A percentile compares a stretch with the other conserved stretches of the same genome.
Evolutionary conservation across 2,888 invertebrate species (phyloP).

Genomic region (Ypsolopha sequella): DNA sequence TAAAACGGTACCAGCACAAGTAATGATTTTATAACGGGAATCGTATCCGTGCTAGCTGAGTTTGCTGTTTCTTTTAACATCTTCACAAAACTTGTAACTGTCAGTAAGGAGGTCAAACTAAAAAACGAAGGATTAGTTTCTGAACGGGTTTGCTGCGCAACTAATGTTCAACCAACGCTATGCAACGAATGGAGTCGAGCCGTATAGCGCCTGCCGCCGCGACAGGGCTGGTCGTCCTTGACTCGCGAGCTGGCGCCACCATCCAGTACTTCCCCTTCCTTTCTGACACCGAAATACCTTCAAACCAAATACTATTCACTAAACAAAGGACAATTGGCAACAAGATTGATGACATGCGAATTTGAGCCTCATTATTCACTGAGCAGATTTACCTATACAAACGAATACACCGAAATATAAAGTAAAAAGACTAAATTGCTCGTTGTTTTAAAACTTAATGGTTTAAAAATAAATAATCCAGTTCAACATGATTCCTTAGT

Average conservation of each 20-base stretch:
- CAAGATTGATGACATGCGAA: not conserved
- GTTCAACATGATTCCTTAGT: not conserved
- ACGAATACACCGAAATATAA: not conserved
- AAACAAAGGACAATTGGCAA: not conserved
- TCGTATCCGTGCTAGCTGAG: not conserved
- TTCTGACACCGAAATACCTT: not conserved
- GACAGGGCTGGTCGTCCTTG: constrained; percentile 38
- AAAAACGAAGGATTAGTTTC: not conserved
- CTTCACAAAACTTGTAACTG: too few relatives aligned
- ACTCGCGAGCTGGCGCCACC: constrained; percentile 43
- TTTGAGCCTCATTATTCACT: too few relatives aligned
- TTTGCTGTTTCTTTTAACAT: not conserved
- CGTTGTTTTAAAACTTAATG: too few relatives aligned
- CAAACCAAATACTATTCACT: not conserved
- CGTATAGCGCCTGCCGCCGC: too few relatives aligned
- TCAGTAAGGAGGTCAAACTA: too few relatives aligned
- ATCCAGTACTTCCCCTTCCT: not conserved
- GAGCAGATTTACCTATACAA: too few relatives aligned
- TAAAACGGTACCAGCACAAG: not conserved
- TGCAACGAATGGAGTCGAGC: not conserved
- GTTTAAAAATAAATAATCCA: not conserved
- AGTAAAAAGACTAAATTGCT: not conserved
- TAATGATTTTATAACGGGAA: not conserved
- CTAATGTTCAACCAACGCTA: not conserved
- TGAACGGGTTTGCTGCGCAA: not conserved